Conservation (phyloP, 1,140 invertebrate species). For the Aphaenogaster rudis region DNA sequence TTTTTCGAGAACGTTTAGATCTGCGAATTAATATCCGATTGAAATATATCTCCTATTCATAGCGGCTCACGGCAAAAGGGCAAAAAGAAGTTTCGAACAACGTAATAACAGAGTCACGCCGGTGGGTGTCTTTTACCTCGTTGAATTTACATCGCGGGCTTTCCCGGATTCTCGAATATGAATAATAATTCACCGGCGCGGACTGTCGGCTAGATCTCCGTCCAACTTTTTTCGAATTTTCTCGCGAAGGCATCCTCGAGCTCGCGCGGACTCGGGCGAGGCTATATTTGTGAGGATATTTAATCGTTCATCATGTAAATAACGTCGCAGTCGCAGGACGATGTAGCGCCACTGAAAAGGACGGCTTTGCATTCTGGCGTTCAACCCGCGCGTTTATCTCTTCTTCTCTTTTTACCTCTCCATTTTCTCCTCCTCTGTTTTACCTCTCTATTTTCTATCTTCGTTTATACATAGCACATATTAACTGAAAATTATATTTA, state of each 20-base stretch:
- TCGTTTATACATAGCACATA: neutral
- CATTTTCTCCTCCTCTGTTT: neutral
- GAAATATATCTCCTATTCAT: constrained; percentile 47
- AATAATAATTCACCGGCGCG: constrained; percentile 63
- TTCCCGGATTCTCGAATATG: constrained; percentile 45
- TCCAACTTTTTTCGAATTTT: constrained; percentile 48
- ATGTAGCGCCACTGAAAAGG: constrained; percentile 25
- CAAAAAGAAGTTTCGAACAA: constrained; percentile 54
- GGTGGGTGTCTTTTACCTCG: constrained; percentile 32
- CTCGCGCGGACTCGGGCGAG: neutral
- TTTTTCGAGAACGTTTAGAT: constrained; percentile 1
- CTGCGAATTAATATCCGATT: constrained; percentile 49
- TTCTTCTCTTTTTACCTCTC: neutral
- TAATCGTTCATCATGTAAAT: constrained; percentile 61
- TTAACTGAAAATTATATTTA: constrained; percentile 29
- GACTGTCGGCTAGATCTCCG: constrained; percentile 16
- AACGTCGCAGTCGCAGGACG: constrained; percentile 19
- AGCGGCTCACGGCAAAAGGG: neutral
- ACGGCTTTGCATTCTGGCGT: neutral
- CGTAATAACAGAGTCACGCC: constrained; percentile 60
- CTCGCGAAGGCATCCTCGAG: constrained; percentile 35
- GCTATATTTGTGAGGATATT: constrained; percentile 46
- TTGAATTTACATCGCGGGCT: constrained; percentile 50
- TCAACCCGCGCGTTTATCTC: constrained; percentile 27
- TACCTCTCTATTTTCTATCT: constrained; percentile 5